Evolutionary conservation across 2,888 invertebrate species (phyloP).

Genomic region (Resseliella maxima): DNA sequence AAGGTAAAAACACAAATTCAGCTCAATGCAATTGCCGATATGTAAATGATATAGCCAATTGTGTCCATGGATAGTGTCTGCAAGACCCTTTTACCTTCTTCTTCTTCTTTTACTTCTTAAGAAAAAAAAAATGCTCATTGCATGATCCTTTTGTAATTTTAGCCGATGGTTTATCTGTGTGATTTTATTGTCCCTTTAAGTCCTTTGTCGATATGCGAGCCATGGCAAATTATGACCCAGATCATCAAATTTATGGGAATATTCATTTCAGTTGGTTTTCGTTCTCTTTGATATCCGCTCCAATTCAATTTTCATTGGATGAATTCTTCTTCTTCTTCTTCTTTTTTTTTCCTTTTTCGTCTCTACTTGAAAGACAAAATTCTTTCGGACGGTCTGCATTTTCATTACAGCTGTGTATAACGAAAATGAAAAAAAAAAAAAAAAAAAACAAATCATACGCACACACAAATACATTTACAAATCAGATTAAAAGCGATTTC

Average conservation of each 20-base stretch:
- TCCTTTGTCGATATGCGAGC: neutral
- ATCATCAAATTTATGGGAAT: conserved; percentile 29
- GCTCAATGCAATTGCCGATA: conserved; percentile 7
- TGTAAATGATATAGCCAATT: conserved; percentile 32
- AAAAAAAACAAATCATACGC: too few relatives aligned
- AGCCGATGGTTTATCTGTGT: conserved; percentile 9
- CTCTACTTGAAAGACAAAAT: too few relatives aligned
- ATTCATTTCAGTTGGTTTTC: neutral
- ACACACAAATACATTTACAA: conserved; percentile 36
- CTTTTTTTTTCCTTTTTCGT: too few relatives aligned
- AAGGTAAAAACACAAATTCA: conserved; percentile 12
- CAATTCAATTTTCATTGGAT: neutral
- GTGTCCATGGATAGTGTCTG: neutral
- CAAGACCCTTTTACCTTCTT: neutral
- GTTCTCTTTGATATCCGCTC: neutral
- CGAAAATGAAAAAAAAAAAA: neutral
- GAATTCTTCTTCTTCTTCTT: neutral
- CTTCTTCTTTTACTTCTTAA: neutral
- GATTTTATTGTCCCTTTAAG: conserved; percentile 15
- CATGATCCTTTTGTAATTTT: neutral
- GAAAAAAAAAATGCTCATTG: too few relatives aligned
- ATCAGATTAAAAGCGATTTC: neutral
- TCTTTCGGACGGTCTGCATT: conserved; percentile 1
- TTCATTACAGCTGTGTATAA: neutral
- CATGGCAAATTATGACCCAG: conserved; percentile 43